phyloP scores from a whole-genome alignment of 2,797 vertebrate genomes.

The Orientallactaga sibirica region DNA sequence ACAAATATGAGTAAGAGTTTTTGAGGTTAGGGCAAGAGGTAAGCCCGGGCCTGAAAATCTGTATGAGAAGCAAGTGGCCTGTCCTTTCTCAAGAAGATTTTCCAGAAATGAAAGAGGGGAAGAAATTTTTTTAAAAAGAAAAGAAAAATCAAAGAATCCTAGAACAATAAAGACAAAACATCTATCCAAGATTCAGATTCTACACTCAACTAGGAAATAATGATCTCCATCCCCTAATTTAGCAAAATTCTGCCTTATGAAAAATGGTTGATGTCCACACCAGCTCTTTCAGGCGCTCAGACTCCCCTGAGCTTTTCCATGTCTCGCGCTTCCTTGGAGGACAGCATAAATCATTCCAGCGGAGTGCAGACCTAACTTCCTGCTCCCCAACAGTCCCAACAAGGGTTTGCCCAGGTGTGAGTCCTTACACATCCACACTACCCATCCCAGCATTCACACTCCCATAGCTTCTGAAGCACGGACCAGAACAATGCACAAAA shows the following conservation, averaged over 20 bases:
- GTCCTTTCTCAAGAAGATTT: background rate
- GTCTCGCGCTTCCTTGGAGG: background rate
- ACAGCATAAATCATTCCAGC: background rate
- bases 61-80: background rate
- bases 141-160: background rate
- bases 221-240: conserved; percentile 29
- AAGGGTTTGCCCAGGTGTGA: background rate
- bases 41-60: no score
- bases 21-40: rapidly evolving
- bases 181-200: conserved; percentile 49
- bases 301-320: background rate
- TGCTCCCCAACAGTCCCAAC: background rate
- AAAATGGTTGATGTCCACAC: background rate
- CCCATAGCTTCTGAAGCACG: background rate
- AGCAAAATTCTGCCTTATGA: conserved; percentile 44
- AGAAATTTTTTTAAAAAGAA: no score
- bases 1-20: background rate
- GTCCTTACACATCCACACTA: background rate
- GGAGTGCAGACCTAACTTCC: background rate
- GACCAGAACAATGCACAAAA: background rate
- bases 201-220: conserved; percentile 2
- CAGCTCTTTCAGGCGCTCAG: background rate
- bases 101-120: background rate
- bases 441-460: background rate
- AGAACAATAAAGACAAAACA: background rate